Base-by-base conservation (phyloP, 2,888 invertebrate genomes). In the Spodoptera picta region DNA sequence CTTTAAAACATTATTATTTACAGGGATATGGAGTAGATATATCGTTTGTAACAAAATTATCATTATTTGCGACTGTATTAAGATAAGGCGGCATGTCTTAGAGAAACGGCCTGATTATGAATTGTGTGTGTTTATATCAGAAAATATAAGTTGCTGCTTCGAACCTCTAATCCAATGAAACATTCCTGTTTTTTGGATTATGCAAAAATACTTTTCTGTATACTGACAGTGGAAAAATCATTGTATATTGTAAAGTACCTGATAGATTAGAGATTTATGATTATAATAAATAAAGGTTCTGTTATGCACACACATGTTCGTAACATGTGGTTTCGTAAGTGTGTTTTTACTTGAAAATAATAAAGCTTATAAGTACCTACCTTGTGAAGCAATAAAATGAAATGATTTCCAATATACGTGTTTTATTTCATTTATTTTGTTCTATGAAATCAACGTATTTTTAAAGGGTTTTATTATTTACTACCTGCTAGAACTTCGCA, bases 311-410 rank as follows among this genome's bases (percentile, higher is more conserved):
- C 90, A 89, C 87, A 87, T 84, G 77, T 82, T 86, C 86, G 81
- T 88, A 86, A 85, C 80, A 79, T 83, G 86, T 84, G 81, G 84
- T 84, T 83, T 86, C 84, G 79, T 73, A 83, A 82, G 85, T 87
- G 87, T 89, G 88, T 87, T 87, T 87, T 87, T 87, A 87, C 77
- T 85, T 87, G 86, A 83, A 85, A 83, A 85, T 79, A 80, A 82
- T 81, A 81, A 88, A 83, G 90, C 90, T 90, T 90, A 83, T 87
- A 88, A 89, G 86, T 89, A 89, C 86, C 87, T 87, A 89, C 86
- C 86, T 88, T 88, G 87, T 90, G 90, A 89, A 91, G 90, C 91
- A 91, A 91, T 91, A 91, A 90, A 90, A 85, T 83, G 84, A 89
- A 89, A 90, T 86, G 84, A 89, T 90, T 90, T 91, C 85, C 88